Evolutionary conservation across 2,888 invertebrate species (phyloP).

Genomic region (Drosophila mulleri): DNA sequence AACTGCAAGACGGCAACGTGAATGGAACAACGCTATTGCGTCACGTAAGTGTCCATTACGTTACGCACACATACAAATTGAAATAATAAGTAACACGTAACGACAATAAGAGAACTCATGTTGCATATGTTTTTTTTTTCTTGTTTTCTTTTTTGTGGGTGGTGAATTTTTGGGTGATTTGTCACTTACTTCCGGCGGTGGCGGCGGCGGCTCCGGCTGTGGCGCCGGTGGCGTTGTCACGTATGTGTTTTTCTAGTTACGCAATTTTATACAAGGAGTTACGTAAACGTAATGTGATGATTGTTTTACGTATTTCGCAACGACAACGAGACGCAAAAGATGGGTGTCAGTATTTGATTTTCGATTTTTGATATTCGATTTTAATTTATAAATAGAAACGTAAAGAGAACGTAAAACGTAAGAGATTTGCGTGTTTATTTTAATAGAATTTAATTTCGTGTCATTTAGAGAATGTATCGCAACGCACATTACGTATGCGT

Average conservation of each 20-base stretch:
- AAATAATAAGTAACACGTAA: conserved; percentile 47
- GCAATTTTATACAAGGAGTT: conserved; percentile 51
- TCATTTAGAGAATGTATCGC: conserved; percentile 41
- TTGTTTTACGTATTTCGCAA: conserved; percentile 45
- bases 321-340: conserved; percentile 53
- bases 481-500: conserved; percentile 53
- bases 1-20: conserved; percentile 75
- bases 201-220: conserved; percentile 69
- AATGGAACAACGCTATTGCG: conserved; percentile 67
- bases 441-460: conserved; percentile 17
- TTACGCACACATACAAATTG: conserved; percentile 57
- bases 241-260: conserved; percentile 75
- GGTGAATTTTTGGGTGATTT: conserved; percentile 36
- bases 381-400: background rate
- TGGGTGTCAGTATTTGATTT: conserved; percentile 32
- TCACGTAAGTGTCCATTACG: conserved; percentile 71
- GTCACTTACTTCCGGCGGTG: conserved; percentile 76
- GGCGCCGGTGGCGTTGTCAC: conserved; percentile 74
- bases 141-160: conserved; percentile 21
- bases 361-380: background rate
- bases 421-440: conserved; percentile 33
- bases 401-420: conserved; percentile 31
- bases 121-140: conserved; percentile 32
- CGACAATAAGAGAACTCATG: conserved; percentile 43
- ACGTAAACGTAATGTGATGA: conserved; percentile 54